Percentiles rank a stretch among this genome's conserved stretches.
Conservation (phyloP, 2,797 vertebrate species). For the Cirrhinus mrigala region DNA sequence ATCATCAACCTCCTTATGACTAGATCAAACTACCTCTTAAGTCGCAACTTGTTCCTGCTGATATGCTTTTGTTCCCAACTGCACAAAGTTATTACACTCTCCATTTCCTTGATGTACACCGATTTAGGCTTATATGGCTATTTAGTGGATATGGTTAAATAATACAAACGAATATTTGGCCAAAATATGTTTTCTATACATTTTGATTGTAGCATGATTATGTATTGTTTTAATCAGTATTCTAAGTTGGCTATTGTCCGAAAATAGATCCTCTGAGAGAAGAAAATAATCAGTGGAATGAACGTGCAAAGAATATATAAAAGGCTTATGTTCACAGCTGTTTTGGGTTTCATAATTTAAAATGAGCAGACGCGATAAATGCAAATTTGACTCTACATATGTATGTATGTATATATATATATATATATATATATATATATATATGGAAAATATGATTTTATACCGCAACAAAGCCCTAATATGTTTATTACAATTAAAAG, state of each 20-base stretch:
- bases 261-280: not conserved
- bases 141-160: not conserved
- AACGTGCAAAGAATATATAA: not conserved
- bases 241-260: not conserved
- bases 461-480: not conserved
- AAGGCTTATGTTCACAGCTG: not conserved
- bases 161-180: not conserved
- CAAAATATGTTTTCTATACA: not conserved
- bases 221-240: slow-evolving; percentile 6
- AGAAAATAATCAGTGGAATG: not conserved
- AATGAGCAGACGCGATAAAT: not conserved
- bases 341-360: not conserved
- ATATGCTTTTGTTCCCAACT: not conserved
- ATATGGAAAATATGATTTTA: not conserved
- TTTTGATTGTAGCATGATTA: not conserved
- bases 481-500: not conserved
- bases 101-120: not conserved
- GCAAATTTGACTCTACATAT: not conserved
- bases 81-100: not conserved
- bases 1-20: slow-evolving; percentile 33
- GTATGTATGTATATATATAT: not conserved
- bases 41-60: slow-evolving; percentile 2
- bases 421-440: not conserved
- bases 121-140: not conserved
- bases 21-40: slow-evolving; percentile 1